Conservation (phyloP, 2,113 vertebrate genomes). For the Macquaria australasica region DNA sequence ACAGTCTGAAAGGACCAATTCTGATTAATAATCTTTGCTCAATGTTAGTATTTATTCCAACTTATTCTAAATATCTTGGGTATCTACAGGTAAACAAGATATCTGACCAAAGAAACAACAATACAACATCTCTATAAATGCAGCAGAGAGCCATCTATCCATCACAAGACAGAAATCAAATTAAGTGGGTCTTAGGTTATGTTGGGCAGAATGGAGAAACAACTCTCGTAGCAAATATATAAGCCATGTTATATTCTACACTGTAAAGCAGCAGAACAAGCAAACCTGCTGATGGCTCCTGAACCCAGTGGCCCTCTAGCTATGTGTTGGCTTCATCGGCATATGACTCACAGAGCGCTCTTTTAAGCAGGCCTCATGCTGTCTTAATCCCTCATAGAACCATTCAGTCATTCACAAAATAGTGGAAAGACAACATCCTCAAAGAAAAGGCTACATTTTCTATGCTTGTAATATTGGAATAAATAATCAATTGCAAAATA, state of each 20-base stretch:
- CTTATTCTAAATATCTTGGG: no score
- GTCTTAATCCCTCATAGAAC: slow-evolving; percentile 53
- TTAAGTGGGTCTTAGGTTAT: background rate
- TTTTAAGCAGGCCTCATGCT: slow-evolving; percentile 43
- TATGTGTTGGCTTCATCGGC: slow-evolving; percentile 4
- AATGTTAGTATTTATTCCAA: background rate
- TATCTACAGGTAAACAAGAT: background rate
- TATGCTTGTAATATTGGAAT: background rate
- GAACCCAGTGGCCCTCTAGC: background rate
- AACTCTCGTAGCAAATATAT: background rate
- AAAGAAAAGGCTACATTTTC: background rate
- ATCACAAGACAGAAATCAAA: background rate
- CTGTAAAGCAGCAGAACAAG: slow-evolving; percentile 1
- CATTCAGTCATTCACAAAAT: slow-evolving; percentile 23
- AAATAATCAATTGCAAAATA: background rate
- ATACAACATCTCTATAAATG: background rate
- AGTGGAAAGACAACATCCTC: background rate
- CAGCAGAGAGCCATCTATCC: background rate
- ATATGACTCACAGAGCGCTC: slow-evolving; percentile 62
- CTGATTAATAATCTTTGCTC: background rate
- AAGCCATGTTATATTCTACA: background rate
- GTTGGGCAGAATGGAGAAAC: background rate
- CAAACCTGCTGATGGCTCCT: background rate
- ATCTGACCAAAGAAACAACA: background rate
- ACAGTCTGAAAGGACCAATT: background rate